These are phyloP conservation scores for Gryon sp. DNA, from an alignment of 1,140 invertebrate species.

Conservation along the genomic window DNA sequence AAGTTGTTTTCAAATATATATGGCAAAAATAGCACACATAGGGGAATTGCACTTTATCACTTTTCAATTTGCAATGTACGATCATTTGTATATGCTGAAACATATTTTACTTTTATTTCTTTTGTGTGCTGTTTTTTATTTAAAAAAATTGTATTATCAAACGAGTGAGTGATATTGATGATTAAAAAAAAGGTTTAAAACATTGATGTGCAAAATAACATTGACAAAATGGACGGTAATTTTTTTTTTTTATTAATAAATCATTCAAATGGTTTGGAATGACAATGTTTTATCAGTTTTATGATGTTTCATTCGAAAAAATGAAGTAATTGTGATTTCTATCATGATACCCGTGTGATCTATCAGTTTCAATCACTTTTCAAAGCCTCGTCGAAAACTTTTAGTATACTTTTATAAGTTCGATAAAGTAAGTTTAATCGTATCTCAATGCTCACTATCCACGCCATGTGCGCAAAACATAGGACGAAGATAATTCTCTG, in stretches of 20 bases:
- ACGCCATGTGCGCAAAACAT: slow-evolving; percentile 40
- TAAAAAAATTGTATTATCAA: too few relatives aligned
- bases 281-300: not conserved
- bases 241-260: too few relatives aligned
- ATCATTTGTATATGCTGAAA: too few relatives aligned
- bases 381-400: slow-evolving; percentile 48
- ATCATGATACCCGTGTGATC: slow-evolving; percentile 33
- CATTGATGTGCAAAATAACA: not conserved
- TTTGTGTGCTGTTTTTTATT: too few relatives aligned
- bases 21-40: not conserved
- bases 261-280: not conserved
- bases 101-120: too few relatives aligned
- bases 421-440: slow-evolving; percentile 61
- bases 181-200: not conserved
- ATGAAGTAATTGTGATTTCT: slow-evolving; percentile 23
- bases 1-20: not conserved
- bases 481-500: slow-evolving; percentile 48
- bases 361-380: slow-evolving; percentile 47
- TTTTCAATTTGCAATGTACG: too few relatives aligned
- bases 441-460: slow-evolving; percentile 40
- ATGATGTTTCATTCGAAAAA: slow-evolving; percentile 4
- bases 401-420: slow-evolving; percentile 58
- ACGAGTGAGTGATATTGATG: too few relatives aligned
- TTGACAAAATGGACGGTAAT: not conserved
- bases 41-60: not conserved